Evolutionary conservation across 1,140 invertebrate genomes (phyloP).

Genomic region (Diachasmimorpha longicaudata): DNA sequence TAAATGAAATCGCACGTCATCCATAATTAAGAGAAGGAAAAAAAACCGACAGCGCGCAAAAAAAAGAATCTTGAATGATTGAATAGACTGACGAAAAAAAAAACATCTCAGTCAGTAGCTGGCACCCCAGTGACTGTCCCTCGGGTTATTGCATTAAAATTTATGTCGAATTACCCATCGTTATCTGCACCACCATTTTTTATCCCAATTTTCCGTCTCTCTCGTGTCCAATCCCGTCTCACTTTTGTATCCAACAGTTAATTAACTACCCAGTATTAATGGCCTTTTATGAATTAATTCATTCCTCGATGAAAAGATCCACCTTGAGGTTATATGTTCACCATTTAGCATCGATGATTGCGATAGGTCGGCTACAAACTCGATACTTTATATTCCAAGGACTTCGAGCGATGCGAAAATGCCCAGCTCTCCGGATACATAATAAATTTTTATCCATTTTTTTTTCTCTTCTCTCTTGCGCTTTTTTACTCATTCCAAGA

Average conservation of each 20-base stretch:
- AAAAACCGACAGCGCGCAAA: neutral
- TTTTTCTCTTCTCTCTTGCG: conserved; percentile 15
- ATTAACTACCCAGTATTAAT: neutral
- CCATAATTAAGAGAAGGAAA: conserved; percentile 13
- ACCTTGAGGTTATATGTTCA: neutral
- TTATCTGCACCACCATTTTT: neutral
- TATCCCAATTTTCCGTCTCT: neutral
- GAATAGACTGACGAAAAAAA: neutral
- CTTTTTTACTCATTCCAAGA: neutral
- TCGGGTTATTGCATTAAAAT: conserved; percentile 23
- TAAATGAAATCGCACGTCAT: conserved; percentile 13
- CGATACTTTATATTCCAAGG: conserved; percentile 5
- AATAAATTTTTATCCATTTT: neutral
- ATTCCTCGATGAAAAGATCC: neutral
- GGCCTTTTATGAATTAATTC: neutral
- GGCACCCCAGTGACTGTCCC: neutral
- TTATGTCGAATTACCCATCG: conserved; percentile 23
- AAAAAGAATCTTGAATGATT: no score
- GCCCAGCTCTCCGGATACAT: neutral
- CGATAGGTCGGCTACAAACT: conserved; percentile 8
- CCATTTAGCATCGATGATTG: conserved; percentile 10
- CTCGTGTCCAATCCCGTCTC: neutral
- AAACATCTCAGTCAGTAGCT: conserved; percentile 10
- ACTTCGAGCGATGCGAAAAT: neutral
- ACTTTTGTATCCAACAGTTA: neutral